These are phyloP conservation scores for Copidosoma aretas DNA, from an alignment of 2,888 invertebrate genomes.

Conservation along the genomic window DNA sequence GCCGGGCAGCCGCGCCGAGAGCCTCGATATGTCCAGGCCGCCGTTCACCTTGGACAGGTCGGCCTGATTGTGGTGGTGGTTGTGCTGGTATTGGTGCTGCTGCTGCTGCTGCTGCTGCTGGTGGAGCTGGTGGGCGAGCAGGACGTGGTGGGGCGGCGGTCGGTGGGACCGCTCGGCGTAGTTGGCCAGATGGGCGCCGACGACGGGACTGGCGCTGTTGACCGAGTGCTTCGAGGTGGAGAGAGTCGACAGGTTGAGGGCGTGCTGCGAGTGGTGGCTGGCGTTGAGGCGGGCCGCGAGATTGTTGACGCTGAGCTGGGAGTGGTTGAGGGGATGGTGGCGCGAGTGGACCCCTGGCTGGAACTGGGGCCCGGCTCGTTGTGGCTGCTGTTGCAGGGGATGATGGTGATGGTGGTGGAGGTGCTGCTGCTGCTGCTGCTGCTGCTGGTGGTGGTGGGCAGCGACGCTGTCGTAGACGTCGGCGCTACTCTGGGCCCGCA, in stretches of 20 bases:
- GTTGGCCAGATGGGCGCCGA: slow-evolving; percentile 46
- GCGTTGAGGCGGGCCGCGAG: slow-evolving; percentile 57
- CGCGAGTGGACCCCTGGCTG: slow-evolving; percentile 42
- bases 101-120: slow-evolving; percentile 21
- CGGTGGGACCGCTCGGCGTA: slow-evolving; percentile 24
- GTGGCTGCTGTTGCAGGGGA: background rate
- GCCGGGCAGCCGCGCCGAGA: slow-evolving; percentile 46
- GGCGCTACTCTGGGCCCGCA: slow-evolving; percentile 43
- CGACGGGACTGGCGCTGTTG: slow-evolving; percentile 60
- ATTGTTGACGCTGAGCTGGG: slow-evolving; percentile 62
- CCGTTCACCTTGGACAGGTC: slow-evolving; percentile 52
- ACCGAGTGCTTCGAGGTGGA: slow-evolving; percentile 61
- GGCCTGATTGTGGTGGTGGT: slow-evolving; percentile 43
- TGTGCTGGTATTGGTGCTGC: background rate
- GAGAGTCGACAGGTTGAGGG: slow-evolving; percentile 57
- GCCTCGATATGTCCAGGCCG: slow-evolving; percentile 57
- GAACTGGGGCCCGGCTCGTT: slow-evolving; percentile 38
- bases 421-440: slow-evolving; percentile 11
- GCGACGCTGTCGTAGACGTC: slow-evolving; percentile 59
- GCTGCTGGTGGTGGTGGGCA: background rate
- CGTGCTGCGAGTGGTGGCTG: slow-evolving; percentile 50
- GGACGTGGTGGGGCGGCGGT: no score
- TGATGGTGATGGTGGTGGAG: slow-evolving; percentile 44
- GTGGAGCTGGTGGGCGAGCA: slow-evolving; percentile 36
- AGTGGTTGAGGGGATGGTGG: slow-evolving; percentile 51